Percentiles rank a stretch among this genome's conserved stretches.
Evolutionary conservation across 2,797 vertebrate species (phyloP).

Genomic region (Gambusia yucatana): DNA sequence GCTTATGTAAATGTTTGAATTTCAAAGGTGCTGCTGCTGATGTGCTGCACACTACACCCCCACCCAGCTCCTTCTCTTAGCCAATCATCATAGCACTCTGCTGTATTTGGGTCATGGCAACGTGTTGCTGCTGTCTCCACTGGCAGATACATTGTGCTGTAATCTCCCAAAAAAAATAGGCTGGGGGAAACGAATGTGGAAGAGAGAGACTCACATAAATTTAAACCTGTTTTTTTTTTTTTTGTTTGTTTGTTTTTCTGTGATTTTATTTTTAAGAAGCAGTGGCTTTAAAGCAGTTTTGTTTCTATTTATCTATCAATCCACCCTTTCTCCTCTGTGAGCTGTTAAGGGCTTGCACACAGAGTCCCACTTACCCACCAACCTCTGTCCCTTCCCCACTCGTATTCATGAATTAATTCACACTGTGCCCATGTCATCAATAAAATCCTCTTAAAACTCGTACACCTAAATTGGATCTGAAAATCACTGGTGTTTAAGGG

Average conservation of each 20-base stretch:
- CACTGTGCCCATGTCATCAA: conserved; percentile 54
- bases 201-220: conserved; percentile 21
- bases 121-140: conserved; percentile 76
- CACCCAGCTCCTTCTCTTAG: conserved; percentile 59
- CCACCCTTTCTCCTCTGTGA: conserved; percentile 9
- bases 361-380: conserved; percentile 21
- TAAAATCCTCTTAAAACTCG: conserved; percentile 56
- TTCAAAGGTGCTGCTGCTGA: conserved; percentile 72
- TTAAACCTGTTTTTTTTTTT: conserved; percentile 25
- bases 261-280: conserved; percentile 21
- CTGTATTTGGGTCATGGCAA: conserved; percentile 84
- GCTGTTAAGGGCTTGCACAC: conserved; percentile 5
- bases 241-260: neutral
- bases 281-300: neutral
- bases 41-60: conserved; percentile 50
- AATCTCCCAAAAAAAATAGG: conserved; percentile 77
- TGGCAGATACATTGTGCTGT: conserved; percentile 79
- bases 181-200: conserved; percentile 43
- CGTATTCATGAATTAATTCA: conserved; percentile 60
- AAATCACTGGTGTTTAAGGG: conserved; percentile 61
- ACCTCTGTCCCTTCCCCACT: conserved; percentile 17
- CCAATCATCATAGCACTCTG: conserved; percentile 72
- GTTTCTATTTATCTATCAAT: conserved; percentile 13
- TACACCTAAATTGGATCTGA: conserved; percentile 55
- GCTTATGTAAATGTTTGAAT: conserved; percentile 77